Percentiles rank a stretch among this genome's conserved stretches.
phyloP scores from a whole-genome alignment of 2,888 invertebrate species.

The Melinaea menophilus region DNA sequence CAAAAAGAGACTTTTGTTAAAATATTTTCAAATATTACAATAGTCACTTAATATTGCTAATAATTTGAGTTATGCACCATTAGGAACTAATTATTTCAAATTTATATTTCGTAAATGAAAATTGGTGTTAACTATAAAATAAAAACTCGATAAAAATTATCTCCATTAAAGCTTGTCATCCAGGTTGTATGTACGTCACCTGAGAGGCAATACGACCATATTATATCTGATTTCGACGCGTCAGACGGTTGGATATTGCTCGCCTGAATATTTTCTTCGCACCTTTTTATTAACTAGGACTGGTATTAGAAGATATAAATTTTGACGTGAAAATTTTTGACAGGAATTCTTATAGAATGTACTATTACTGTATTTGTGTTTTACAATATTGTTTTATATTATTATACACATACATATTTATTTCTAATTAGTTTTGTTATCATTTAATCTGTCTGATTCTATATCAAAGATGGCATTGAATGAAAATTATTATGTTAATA shows the following conservation, averaged over 20 bases:
- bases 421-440: no score
- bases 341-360: neutral
- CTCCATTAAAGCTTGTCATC: slow-evolving; percentile 30
- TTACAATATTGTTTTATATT: no score
- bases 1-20: no score
- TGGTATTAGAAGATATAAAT: neutral
- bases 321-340: neutral
- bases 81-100: no score
- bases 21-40: no score
- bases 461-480: no score
- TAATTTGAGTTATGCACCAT: no score
- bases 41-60: no score
- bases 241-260: slow-evolving; percentile 23
- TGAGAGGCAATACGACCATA: slow-evolving; percentile 26
- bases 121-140: neutral
- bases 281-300: slow-evolving; percentile 20
- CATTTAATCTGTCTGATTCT: no score
- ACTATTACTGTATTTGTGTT: no score
- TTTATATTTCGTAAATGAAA: slow-evolving; percentile 1
- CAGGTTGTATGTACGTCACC: slow-evolving; percentile 28
- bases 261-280: slow-evolving; percentile 23
- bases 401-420: no score
- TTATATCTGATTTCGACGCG: slow-evolving; percentile 17
- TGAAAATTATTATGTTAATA: no score
- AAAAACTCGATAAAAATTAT: slow-evolving; percentile 19